A percentile compares a stretch with the other conserved stretches of the same genome.
Evolutionary conservation across 1,140 invertebrate genomes (phyloP).

Genomic region (Lanistes nyassanus): DNA sequence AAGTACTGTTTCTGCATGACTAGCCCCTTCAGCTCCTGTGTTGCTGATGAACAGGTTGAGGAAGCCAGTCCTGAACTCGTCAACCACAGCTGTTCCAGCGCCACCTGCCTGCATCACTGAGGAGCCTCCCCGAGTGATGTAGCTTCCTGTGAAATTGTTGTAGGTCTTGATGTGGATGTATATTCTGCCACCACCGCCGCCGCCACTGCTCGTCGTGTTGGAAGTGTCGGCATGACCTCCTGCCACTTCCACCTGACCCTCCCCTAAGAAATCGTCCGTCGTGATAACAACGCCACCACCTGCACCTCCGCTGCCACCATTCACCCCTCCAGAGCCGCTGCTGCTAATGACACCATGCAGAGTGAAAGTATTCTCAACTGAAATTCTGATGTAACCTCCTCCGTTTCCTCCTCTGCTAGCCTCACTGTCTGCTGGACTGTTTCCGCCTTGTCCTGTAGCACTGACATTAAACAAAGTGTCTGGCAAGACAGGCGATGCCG

Average conservation of each 20-base stretch:
- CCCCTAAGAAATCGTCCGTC: slow-evolving; percentile 41
- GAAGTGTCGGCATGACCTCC: slow-evolving; percentile 32
- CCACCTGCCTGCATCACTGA: slow-evolving; percentile 42
- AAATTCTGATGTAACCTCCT: slow-evolving; percentile 43
- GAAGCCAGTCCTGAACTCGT: slow-evolving; percentile 29
- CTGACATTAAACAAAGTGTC: slow-evolving; percentile 38
- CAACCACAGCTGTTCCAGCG: slow-evolving; percentile 47
- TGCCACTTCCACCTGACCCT: slow-evolving; percentile 34
- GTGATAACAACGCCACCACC: slow-evolving; percentile 41
- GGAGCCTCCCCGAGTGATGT: slow-evolving; percentile 40
- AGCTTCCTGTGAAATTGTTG: slow-evolving; percentile 46
- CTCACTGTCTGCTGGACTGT: slow-evolving; percentile 27
- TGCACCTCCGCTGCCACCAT: slow-evolving; percentile 43
- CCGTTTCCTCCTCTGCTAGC: slow-evolving; percentile 39
- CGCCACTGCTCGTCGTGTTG: slow-evolving; percentile 38
- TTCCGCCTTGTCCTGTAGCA: slow-evolving; percentile 48
- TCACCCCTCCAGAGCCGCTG: slow-evolving; percentile 34
- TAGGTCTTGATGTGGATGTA: slow-evolving; percentile 32
- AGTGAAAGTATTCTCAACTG: slow-evolving; percentile 27
- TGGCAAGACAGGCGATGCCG: slow-evolving; percentile 24
- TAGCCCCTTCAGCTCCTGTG: slow-evolving; percentile 27
- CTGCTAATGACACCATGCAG: slow-evolving; percentile 45
- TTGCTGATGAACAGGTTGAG: slow-evolving; percentile 42
- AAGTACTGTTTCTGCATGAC: slow-evolving; percentile 29
- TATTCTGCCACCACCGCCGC: slow-evolving; percentile 43